Evolutionary conservation across 2,888 invertebrate species (phyloP).

Genomic region (Agrenia bidenticulata): DNA sequence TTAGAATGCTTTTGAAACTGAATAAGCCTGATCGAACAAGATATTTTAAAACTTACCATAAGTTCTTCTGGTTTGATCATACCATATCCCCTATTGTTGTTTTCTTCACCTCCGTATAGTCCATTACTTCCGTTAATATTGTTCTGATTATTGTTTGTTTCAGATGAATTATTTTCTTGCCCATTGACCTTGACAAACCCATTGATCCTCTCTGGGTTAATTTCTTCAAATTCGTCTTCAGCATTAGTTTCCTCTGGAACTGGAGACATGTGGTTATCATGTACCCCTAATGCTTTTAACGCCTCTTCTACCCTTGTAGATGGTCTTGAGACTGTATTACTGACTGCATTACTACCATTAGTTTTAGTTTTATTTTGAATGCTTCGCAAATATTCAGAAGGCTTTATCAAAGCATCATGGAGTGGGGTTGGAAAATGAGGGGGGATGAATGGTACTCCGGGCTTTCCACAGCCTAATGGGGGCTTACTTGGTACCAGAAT

Average conservation of each 20-base stretch:
- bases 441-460: conserved; percentile 76
- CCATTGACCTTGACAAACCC: conserved; percentile 10
- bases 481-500: conserved; percentile 29
- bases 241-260: conserved; percentile 47
- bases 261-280: conserved; percentile 44
- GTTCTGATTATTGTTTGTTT: conserved; percentile 24
- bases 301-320: conserved; percentile 44
- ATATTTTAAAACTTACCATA: conserved; percentile 47
- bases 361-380: conserved; percentile 62
- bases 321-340: neutral
- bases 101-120: conserved; percentile 28
- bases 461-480: conserved; percentile 31
- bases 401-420: conserved; percentile 83
- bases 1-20: too few species aligned
- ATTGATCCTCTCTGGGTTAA: conserved; percentile 47
- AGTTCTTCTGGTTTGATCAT: conserved; percentile 50
- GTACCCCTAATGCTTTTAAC: conserved; percentile 41
- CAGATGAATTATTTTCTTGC: conserved; percentile 9
- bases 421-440: conserved; percentile 77
- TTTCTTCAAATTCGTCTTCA: conserved; percentile 50
- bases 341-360: conserved; percentile 19
- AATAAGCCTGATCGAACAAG: too few species aligned
- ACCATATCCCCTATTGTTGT: conserved; percentile 35
- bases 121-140: conserved; percentile 14
- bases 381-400: conserved; percentile 85